A percentile compares a stretch with the other conserved stretches of the same genome.
phyloP scores from a whole-genome alignment of 2,797 vertebrate genomes.

The Micrastur ruficollis region DNA sequence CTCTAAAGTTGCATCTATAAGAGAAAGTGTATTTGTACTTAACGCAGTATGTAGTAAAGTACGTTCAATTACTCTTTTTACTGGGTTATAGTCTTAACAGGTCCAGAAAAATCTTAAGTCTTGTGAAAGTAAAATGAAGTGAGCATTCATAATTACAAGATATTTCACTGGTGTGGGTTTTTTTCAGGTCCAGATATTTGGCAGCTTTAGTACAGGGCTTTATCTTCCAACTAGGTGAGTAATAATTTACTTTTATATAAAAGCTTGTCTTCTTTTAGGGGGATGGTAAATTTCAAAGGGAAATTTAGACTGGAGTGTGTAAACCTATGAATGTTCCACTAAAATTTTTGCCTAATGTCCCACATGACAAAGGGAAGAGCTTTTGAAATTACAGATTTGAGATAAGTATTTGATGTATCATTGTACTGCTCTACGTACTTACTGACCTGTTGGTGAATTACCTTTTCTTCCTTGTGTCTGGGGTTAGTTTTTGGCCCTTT shows the following conservation, averaged over 20 bases:
- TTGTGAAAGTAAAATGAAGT: background rate
- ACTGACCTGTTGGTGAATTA: background rate
- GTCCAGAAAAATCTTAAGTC: background rate
- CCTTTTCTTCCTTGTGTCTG: background rate
- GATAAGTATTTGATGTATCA: background rate
- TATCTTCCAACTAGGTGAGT: constrained; percentile 96
- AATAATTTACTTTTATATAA: background rate
- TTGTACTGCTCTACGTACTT: background rate
- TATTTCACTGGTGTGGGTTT: background rate
- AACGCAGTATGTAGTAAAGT: background rate
- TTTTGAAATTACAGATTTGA: background rate
- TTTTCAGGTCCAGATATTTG: constrained; percentile 93
- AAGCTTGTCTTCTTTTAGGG: background rate
- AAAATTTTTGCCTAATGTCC: background rate
- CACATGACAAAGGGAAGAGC: background rate
- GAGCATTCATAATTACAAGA: background rate
- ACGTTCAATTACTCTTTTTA: background rate
- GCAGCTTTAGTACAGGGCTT: constrained; percentile 97
- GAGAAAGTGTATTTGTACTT: background rate
- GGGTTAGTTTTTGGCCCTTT: background rate
- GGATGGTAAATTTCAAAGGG: background rate
- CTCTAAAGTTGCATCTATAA: background rate
- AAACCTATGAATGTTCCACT: background rate
- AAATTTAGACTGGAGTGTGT: background rate
- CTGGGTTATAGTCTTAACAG: background rate